Evolutionary conservation across 2,113 vertebrate genomes (phyloP).

Genomic region (Agapornis roseicollis): DNA sequence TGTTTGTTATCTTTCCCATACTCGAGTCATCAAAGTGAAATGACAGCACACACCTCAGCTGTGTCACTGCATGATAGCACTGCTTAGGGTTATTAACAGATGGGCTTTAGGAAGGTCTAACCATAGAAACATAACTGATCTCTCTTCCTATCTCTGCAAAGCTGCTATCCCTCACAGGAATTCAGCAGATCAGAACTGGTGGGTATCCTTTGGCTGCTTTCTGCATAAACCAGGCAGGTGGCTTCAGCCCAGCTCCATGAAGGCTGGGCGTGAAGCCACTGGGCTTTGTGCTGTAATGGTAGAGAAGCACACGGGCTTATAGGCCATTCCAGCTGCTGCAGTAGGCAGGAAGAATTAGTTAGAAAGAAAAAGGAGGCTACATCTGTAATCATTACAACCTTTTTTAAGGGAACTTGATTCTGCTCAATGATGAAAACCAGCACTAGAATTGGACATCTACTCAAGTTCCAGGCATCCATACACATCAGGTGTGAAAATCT

Average conservation of each 20-base stretch:
- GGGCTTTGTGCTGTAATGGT: neutral
- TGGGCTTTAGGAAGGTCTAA: neutral
- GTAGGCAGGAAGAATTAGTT: neutral
- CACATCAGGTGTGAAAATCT: neutral
- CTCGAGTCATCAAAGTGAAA: conserved; percentile 4
- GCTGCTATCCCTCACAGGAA: neutral
- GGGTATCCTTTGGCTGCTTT: neutral
- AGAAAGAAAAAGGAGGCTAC: neutral
- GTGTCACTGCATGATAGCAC: neutral
- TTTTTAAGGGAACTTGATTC: neutral
- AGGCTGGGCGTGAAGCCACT: neutral
- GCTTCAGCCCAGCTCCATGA: neutral
- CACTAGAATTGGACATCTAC: neutral
- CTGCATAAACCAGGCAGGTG: neutral
- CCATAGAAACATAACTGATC: neutral
- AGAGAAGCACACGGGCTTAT: neutral
- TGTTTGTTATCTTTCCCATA: neutral
- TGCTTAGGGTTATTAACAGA: neutral
- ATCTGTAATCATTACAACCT: neutral
- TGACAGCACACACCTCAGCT: neutral
- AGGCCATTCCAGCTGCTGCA: neutral
- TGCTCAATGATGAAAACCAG: neutral
- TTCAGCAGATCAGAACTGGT: neutral
- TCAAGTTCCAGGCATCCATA: neutral
- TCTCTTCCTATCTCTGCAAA: neutral